Base-by-base conservation (phyloP, 2,888 invertebrate species). In the Hydropsyche betteni region DNA sequence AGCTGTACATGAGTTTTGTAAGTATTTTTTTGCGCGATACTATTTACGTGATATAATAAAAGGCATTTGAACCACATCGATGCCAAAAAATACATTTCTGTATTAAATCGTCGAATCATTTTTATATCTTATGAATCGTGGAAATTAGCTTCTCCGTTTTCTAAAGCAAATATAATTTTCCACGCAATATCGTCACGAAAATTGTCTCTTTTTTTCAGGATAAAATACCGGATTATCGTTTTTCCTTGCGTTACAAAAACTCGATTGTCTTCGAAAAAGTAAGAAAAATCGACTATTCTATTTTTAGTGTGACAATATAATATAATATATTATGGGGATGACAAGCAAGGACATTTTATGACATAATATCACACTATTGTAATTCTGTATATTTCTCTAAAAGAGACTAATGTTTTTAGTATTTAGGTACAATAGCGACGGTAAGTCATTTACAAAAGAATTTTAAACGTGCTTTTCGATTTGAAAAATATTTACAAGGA, bases 121-220 rank as follows among this genome's bases (percentile, higher is more conserved):
- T 55, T 8, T 55, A n/a, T 55, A n/a, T 55, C n/a, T 55, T 55
- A 55, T 55, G 16, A 14, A 55, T 44, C 4, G 44, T 44, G 10
- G 4, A 10, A 44, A 44, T 44, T 44, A 44, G 44, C 44, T n/a
- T 1, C 16, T 6, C 24, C 16, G 61, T 61, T 24, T 61, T 10
- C 10, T 61, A 33, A 33, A 61, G 24, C 24, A 61, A 16, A 61
- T 61, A 61, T 33, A 33, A 61, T 61, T 61, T 61, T 61, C 61
- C 33, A 61, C 61, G 61, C 16, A 61, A 61, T 61, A 61, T 61
- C 24, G 8, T 33, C 24, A 24, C n/a, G 5, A 24, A 33, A 61
- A 61, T 61, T 33, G 61, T 5, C 10, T 33, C 61, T 61, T 55
- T 55, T 55, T 55, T 3, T n/a, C 12, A 55, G 55, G 55, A 55